These are phyloP conservation scores for Actinia equina DNA, from an alignment of 64 coral and sea anemone species.

Conservation along the genomic window DNA sequence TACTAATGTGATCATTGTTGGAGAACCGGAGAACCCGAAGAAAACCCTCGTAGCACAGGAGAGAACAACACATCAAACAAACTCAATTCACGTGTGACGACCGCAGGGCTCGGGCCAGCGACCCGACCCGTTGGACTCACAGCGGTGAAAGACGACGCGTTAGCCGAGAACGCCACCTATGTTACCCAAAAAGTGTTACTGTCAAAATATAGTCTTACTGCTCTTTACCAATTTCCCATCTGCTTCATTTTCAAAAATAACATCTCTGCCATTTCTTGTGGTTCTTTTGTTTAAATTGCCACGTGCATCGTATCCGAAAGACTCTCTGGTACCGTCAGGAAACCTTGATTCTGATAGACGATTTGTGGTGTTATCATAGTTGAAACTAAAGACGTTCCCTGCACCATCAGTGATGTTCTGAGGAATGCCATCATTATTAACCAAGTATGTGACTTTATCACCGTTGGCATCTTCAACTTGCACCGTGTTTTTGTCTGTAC, in stretches of 20 bases:
- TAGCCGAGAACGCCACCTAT: too few species aligned
- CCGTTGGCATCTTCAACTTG: constrained; percentile 4
- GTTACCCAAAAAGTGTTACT: too few species aligned
- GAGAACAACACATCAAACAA: too few species aligned
- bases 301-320: not conserved
- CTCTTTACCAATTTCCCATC: not conserved
- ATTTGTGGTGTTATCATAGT: constrained; percentile 30
- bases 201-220: not conserved
- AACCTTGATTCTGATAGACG: constrained; percentile 41
- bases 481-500: not conserved
- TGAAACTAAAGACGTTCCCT: constrained; percentile 53
- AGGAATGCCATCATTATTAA: not conserved
- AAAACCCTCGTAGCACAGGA: too few species aligned
- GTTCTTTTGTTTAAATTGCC: not conserved
- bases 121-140: too few species aligned
- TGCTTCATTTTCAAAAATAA: not conserved
- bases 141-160: too few species aligned
- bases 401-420: constrained; percentile 63
- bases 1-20: too few species aligned
- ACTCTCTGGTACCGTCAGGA: constrained; percentile 52
- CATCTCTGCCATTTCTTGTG: constrained; percentile 1
- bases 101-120: too few species aligned
- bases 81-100: too few species aligned
- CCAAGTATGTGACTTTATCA: not conserved
- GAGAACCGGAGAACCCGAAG: too few species aligned